Conservation (phyloP, 1,140 invertebrate genomes). For the Rhyzopertha dominica region DNA sequence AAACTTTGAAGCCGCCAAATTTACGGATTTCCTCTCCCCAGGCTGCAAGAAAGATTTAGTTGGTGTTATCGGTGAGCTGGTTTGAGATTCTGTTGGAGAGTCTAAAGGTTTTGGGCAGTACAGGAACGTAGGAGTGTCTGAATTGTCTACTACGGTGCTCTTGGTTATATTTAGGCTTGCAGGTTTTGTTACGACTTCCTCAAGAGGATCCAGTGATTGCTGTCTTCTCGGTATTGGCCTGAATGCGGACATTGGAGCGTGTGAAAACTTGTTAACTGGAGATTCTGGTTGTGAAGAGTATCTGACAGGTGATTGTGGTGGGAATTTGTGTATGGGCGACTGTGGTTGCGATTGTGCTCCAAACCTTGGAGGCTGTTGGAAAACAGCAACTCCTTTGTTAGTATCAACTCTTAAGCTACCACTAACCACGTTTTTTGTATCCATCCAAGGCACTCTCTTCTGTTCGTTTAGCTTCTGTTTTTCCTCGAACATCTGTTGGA, state of each 20-base stretch:
- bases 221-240: slow-evolving; percentile 49
- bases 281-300: no score
- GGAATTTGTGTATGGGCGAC: no score
- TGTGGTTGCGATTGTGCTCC: no score
- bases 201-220: no score
- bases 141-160: no score
- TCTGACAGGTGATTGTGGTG: no score
- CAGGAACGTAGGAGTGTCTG: slow-evolving; percentile 27
- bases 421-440: slow-evolving; percentile 38
- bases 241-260: slow-evolving; percentile 66
- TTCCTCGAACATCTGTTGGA: slow-evolving; percentile 44
- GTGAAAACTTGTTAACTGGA: slow-evolving; percentile 64
- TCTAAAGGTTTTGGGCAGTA: slow-evolving; percentile 40
- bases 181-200: no score
- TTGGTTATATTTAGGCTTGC: no score
- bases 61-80: slow-evolving; percentile 10
- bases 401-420: slow-evolving; percentile 48
- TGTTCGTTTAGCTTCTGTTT: slow-evolving; percentile 40
- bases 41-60: slow-evolving; percentile 28
- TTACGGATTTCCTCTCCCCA: slow-evolving; percentile 44
- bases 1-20: slow-evolving; percentile 47
- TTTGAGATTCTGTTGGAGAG: slow-evolving; percentile 1
- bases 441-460: slow-evolving; percentile 39
- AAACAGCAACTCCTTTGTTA: no score
- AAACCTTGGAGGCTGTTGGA: no score